Evolutionary conservation across 2,113 vertebrate genomes (phyloP).

Genomic region (Raja brachyura): DNA sequence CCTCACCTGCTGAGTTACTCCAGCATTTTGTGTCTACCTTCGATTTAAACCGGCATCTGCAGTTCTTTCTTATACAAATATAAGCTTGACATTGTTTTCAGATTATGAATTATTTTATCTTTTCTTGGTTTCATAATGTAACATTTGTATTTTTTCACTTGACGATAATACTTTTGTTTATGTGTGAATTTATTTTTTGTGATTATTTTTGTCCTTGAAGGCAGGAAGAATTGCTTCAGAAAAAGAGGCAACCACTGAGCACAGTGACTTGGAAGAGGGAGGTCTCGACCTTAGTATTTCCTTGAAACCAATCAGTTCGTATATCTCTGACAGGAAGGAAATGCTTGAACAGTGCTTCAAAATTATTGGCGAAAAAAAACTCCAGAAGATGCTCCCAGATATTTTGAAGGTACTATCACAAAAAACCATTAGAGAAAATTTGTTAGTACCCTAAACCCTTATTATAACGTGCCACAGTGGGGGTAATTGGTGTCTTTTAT

Average conservation of each 20-base stretch:
- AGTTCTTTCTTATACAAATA: background rate
- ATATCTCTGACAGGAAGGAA: constrained; percentile 72
- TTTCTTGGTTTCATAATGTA: background rate
- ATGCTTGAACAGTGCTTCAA: constrained; percentile 90
- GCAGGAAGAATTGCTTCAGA: constrained; percentile 26
- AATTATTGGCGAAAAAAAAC: constrained; percentile 82
- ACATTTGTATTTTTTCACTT: background rate
- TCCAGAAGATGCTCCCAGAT: constrained; percentile 88
- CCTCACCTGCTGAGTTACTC: no score
- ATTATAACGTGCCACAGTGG: no score
- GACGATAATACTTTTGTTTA: background rate
- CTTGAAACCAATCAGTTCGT: constrained; percentile 84
- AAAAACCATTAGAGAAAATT: background rate
- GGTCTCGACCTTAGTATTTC: constrained; percentile 78
- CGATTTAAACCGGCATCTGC: no score
- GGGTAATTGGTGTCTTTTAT: no score
- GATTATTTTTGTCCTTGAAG: constrained; percentile 6
- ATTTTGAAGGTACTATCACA: constrained; percentile 73
- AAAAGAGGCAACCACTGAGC: constrained; percentile 51
- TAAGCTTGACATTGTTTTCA: background rate
- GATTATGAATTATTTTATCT: background rate
- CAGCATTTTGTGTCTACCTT: no score
- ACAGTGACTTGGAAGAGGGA: constrained; percentile 88
- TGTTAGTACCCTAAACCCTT: background rate
- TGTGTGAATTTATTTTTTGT: background rate